Evolutionary conservation across 1,140 invertebrate species (phyloP), one percentile per base, ranked within the genome.

Genomic region (Coelopa frigida): DNA sequence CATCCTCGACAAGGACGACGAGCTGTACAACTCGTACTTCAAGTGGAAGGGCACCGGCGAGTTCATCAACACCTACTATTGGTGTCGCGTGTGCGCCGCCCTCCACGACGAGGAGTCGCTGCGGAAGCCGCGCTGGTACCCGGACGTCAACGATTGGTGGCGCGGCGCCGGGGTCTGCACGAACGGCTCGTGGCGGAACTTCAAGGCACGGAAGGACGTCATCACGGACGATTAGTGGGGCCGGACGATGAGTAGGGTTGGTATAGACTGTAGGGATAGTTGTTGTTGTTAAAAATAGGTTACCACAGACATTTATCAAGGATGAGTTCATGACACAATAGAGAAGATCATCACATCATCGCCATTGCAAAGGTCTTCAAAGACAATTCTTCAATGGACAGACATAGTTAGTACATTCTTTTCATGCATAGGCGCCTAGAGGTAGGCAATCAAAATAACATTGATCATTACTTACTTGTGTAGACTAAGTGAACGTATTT

Each of bases 51-150:
- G 87, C 22, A 92, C 88, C 1, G 92, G 92, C 1, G 87, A 94
- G 66, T 93, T 95, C 61, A 87, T 95, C 55, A 94, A 94, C 70
- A 95, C 90, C 14, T 89, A 84, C 61, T 97, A 94, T 70, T 96
- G 92, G 84, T 98, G 94, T 64, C 81, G 94, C 2, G 76, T 98
- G 14, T 98, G 94, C 70, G 82, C 91, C 4, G 83, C 93, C 77
- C 67, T 94, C 20, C 90, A 95, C 63, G 87, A 86, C 49, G 78
- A 75, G 38, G 77, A 76, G 33, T 75, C 76, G 32, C 70, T 73
- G 29, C 59, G 70, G 15, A 71, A 74, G 47, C 68, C 72, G 2
- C 80, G 78, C 50, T 84, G 79, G 70, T 90, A 91, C 65, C 74
- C 79, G 15, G 86, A 92, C 63, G 78, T 92, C 14, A 89, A 90